Base-by-base conservation (phyloP, 2,888 invertebrate genomes). In the Meteorus cinctellus region DNA sequence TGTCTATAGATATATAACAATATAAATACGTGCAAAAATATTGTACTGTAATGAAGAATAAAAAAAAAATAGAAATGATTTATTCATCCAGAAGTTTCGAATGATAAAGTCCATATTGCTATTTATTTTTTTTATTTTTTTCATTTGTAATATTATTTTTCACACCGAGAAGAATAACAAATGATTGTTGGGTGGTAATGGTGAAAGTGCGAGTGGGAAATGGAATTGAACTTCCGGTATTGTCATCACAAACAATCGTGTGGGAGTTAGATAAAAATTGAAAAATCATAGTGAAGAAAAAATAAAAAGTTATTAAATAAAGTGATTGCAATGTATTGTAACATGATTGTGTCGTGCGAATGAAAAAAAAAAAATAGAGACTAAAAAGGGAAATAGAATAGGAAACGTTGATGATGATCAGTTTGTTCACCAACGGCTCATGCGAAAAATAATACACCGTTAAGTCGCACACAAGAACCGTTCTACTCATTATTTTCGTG, bases 391-490 rank as follows among this genome's bases (percentile, higher is more conserved):
- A 41, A 12, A 8, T 41, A n/a, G 19, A 55, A 55, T 55, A 19
- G 55, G 55, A 55, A 55, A 55, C 6, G 19, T 55, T 55, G 55
- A 55, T 55, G 55, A 55, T 55, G 48, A 48, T 48, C 48, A 48
- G 19, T 55, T 19, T 19, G 19, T 55, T 55, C 55, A 55, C 10
- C 55, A 55, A 55, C 55, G 1, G 19, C 55, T 55, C 55, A 55
- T 19, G 55, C 55, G 6, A 55, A 55, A 55, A 55, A 55, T 55
- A 67, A 14, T 51, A 24, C 19, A 73, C 73, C 66, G 73, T 73
- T 73, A 73, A 73, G 67, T 55, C 19, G 55, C 55, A 19, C 55
- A 55, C 73, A 60, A 34, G 72, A 65, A 72, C 63, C 63, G 36
- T 73, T 59, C 55, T 67, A 31, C 29, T 62, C 29, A 62, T 62